Percentiles rank a stretch among this genome's conserved stretches.
Evolutionary conservation across 2,113 vertebrate species (phyloP).

Genomic region (Odobenus rosmarus): DNA sequence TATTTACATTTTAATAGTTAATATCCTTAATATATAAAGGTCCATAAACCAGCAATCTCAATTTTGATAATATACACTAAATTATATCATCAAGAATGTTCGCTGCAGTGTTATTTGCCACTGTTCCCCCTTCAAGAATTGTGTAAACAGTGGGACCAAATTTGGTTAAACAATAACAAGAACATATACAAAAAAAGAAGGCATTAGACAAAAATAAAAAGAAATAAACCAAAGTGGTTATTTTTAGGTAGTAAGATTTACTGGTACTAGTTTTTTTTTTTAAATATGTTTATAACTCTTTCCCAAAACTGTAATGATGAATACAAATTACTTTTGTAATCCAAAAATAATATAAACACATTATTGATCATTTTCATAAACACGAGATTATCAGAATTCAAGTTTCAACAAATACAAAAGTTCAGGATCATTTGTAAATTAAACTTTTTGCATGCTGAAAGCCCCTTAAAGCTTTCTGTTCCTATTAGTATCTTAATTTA

Average conservation of each 20-base stretch:
- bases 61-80: conserved; percentile 9
- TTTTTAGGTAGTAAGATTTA: conserved; percentile 22
- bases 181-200: background rate
- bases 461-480: background rate
- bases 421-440: background rate
- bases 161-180: conserved; percentile 23
- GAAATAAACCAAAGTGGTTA: conserved; percentile 15
- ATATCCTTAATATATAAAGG: background rate
- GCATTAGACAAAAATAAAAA: background rate
- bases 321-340: background rate
- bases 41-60: background rate
- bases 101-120: background rate
- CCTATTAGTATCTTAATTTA: conserved; percentile 26
- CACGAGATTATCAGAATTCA: background rate
- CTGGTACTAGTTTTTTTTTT: background rate
- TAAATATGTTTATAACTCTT: background rate
- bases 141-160: background rate
- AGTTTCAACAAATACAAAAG: conserved; percentile 5
- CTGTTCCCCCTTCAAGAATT: background rate
- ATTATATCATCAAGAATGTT: background rate
- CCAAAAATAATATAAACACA: background rate
- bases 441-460: background rate
- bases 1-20: conserved; percentile 8
- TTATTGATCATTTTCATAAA: conserved; percentile 44
- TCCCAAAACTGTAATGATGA: background rate